Base-by-base conservation (phyloP, 2,113 vertebrate species). In the Regulus satrapa region DNA sequence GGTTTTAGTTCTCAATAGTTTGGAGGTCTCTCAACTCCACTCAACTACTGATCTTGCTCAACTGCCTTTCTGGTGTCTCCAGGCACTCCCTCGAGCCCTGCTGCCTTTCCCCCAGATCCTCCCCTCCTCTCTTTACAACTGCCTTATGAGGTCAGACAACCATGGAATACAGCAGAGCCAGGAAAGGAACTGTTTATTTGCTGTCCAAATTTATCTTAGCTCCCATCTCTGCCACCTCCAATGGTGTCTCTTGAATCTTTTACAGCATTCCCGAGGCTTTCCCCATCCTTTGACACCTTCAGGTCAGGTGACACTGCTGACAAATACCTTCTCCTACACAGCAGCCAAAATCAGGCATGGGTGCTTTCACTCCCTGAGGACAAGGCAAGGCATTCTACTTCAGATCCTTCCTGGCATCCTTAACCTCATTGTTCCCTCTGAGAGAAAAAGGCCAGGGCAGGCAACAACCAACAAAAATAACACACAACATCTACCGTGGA, bases 401-500 rank as follows among this genome's bases (percentile, higher is more conserved):
- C 49, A 83, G 8, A 41, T 85, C 38, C 38, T 62, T 81, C 41
- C 36, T 48, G 12, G 14, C 49, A 64, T 29, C 31, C 32, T 40
- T 17, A 20, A 29, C 9, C 5, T 1, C 25, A 18, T 18, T 85
- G 38, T 25, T 52, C 25, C 25, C 26, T 41, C 54, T 24, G 26
- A 23, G 8, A 52, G 8, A 64, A 40, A n/a, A 87, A 20, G 7
- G 25, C 6, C 13, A 62, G 16, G 66, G 15, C 31, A 55, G 32
- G 38, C 40, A 73, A 29, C 18, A 21, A 16, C 4, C n/a, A 73
- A 21, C 31, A n/a, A 15, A 32, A 55, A 14, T 2, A 43, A 32
- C 0, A 3, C 17, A 32, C 3, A 18, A 12, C 1, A 1, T 18
- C 18, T 79, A 1, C 11, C 0, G 2, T 3, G 15, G 13, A 18